Conservation (phyloP, 1,140 invertebrate genomes). For the Camponotus pennsylvanicus region DNA sequence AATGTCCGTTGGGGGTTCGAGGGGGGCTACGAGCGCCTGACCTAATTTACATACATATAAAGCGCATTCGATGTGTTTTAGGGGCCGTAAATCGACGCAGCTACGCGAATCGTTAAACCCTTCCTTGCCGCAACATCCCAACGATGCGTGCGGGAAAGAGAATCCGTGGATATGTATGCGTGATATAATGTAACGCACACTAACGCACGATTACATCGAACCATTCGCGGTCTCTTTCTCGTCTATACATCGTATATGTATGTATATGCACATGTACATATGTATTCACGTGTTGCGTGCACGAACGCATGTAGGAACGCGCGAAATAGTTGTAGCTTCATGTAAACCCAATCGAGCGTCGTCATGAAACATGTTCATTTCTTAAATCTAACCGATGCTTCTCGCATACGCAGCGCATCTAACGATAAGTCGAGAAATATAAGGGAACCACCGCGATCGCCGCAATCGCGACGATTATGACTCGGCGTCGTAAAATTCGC, state of each 20-base stretch:
- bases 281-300: not conserved
- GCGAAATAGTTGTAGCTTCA: not conserved
- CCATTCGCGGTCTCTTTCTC: slow-evolving; percentile 37
- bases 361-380: not conserved
- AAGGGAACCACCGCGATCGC: not conserved
- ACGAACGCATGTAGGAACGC: not conserved
- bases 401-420: not conserved
- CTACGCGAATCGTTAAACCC: slow-evolving; percentile 86
- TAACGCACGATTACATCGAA: slow-evolving; percentile 58
- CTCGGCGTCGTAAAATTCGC: slow-evolving; percentile 15
- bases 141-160: slow-evolving; percentile 80
- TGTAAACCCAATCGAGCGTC: not conserved
- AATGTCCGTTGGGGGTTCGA: slow-evolving; percentile 50
- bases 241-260: not conserved
- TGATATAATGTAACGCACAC: slow-evolving; percentile 60
- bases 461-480: not conserved
- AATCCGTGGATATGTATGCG: slow-evolving; percentile 57
- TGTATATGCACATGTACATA: not conserved
- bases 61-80: slow-evolving; percentile 87
- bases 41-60: slow-evolving; percentile 87
- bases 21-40: slow-evolving; percentile 77
- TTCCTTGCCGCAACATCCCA: slow-evolving; percentile 85
- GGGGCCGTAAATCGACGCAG: slow-evolving; percentile 86
- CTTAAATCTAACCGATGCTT: not conserved
- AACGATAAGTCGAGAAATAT: slow-evolving; percentile 2